Evolutionary conservation across 53 echinoderm and acorn worm species (phyloP), one percentile per base, ranked within the genome.

Genomic region (Echinometra lucunter): DNA sequence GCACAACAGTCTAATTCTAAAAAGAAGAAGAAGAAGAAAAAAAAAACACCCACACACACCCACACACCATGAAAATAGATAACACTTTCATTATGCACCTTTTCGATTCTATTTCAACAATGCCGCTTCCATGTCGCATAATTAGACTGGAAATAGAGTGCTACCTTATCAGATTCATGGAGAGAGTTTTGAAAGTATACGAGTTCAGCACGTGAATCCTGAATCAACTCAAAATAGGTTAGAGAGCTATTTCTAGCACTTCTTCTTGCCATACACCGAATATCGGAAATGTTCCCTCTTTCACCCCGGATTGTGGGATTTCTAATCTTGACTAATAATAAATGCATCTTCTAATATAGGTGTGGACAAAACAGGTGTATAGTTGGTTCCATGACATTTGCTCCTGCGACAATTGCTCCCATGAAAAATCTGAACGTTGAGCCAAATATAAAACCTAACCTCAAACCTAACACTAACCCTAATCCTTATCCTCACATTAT

Each of bases 151-250:
- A 78, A 78, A 78, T 42, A 42, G 78, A 78, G 38, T 69, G 30
- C 10, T 40, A 40, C 42, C 78, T 78, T 78, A 78, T 78, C 78
- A 40, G 78, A 78, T 78, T 17, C 23, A 40, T 40, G 78, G 38
- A 69, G 6, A 42, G 17, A 11, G 38, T 21, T 78, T 4, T 78
- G 78, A 78, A 78, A 78, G 78, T 78, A 35, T 78, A 78, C 18
- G 19, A 78, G 78, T 78, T 78, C 38, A 78, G 40, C 78, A 42
- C 78, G 78, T 78, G 78, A 40, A 42, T 78, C 78, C 78, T 40
- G 78, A 8, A 78, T 7, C 42, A 40, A 12, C 78, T 42, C 63
- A 18, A 21, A 78, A 78, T 35, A 19, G 38, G 38, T 75, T 37
- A 38, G 37, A 40, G 38, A 42, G 38, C 35, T 78, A 78, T 78